Percentiles rank a stretch among this genome's conserved stretches.
Evolutionary conservation across 1,140 invertebrate genomes (phyloP).

Genomic region (Panagrolaimus sp.): DNA sequence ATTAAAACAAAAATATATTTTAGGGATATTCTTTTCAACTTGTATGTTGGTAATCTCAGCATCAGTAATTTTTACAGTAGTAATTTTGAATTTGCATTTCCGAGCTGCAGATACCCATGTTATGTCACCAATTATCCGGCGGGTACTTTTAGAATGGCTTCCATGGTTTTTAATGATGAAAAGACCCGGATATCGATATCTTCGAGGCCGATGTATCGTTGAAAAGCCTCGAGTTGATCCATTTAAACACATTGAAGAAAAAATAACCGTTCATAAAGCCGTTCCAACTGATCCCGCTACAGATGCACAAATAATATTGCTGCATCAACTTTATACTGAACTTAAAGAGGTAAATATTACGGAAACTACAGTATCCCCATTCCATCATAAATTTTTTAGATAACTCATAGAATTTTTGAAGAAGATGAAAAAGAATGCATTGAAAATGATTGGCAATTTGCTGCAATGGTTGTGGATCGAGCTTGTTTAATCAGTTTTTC

Average conservation of each 20-base stretch:
- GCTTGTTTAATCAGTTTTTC: conserved; percentile 97
- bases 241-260: background rate
- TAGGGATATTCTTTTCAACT: conserved; percentile 87
- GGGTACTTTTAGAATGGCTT: conserved; percentile 86
- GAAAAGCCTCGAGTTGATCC: background rate
- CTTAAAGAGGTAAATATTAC: conserved; percentile 7
- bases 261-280: background rate
- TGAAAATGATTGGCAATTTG: conserved; percentile 86
- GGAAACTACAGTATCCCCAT: conserved; percentile 16
- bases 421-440: conserved; percentile 16
- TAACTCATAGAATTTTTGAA: conserved; percentile 7
- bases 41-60: conserved; percentile 99
- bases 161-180: conserved; percentile 88
- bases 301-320: conserved; percentile 16
- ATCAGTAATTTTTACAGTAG: conserved; percentile 92
- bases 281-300: conserved; percentile 5
- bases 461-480: conserved; percentile 97
- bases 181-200: conserved; percentile 69
- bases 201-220: background rate
- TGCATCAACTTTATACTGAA: conserved; percentile 9
- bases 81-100: conserved; percentile 97
- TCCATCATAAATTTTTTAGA: background rate
- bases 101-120: conserved; percentile 82
- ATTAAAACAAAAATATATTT: no score
- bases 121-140: conserved; percentile 69